Base-by-base conservation (phyloP, 2,113 vertebrate species). In the Labeo catla region DNA sequence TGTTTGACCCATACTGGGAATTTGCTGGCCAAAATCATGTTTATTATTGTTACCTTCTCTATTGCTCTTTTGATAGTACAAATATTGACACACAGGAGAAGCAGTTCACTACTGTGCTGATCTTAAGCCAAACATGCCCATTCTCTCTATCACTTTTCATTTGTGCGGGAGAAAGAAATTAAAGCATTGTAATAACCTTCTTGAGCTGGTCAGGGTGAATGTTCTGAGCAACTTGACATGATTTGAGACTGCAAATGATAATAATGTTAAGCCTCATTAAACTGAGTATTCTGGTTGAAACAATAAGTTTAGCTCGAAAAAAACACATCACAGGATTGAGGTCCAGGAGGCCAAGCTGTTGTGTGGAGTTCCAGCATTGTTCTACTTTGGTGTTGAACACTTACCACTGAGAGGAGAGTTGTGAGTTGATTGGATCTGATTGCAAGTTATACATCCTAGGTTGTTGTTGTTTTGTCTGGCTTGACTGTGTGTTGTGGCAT, bases 231-330 rank as follows among this genome's bases (percentile, higher is more conserved):
- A 88, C 83, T 47, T 28, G 5, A 87, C 89, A 78, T 86, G 88
- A 39, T 91, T 92, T 61, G 50, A 84, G 87, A 88, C 81, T 7
- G 77, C 91, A 88, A 34, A 77, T 86, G 81, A 89, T 79, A 86
- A 89, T 80, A 63, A 85, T 84, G 81, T 65, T 84, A 84, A 90
- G 85, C 90, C 84, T 89, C 88, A 88, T 88, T 92, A 90, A 89
- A 83, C 61, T 88, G 90, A 87, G 90, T 93, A 91, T 93, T 94
- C 92, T 93, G 74, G 83, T 84, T 83, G 9, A 90, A 83, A 81
- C 84, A 86, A 91, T 92, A 93, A 81, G 89, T 91, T 90, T 93
- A 92, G 89, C 91, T 73, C 36, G 5, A 28, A 28, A 76, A 83
- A 86, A 84, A 79, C 78, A 86, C 10, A 74, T 34, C 57, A n/a